Conservation (phyloP, 37 sponge, comb jelly and placozoan genomes). For the Corticium candelabrum region DNA sequence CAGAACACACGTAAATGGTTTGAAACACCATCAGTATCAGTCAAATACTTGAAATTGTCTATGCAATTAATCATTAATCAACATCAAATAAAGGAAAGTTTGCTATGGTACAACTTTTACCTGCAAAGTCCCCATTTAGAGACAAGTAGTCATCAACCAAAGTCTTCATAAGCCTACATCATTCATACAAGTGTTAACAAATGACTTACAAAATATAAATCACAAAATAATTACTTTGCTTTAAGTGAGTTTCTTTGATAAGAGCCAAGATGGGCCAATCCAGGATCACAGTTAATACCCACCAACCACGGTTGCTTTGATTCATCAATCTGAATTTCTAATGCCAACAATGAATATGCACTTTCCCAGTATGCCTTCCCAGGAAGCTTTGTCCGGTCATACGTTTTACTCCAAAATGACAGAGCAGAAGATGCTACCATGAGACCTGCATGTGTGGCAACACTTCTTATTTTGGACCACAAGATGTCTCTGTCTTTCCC, state of each 20-base stretch:
- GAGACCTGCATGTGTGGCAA: neutral
- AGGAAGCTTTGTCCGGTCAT: neutral
- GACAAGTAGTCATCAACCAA: neutral
- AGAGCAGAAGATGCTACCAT: neutral
- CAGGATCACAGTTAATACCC: neutral
- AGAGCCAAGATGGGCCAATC: neutral
- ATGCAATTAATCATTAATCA: neutral
- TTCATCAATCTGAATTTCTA: neutral
- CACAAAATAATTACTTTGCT: neutral
- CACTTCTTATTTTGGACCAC: neutral
- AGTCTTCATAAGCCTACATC: neutral
- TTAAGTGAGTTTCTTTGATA: neutral
- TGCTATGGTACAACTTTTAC: neutral
- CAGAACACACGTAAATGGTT: neutral
- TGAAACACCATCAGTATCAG: neutral
- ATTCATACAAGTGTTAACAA: neutral
- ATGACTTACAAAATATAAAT: neutral
- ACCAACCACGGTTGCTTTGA: neutral
- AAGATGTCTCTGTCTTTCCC: neutral
- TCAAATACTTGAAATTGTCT: neutral
- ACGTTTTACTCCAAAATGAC: neutral
- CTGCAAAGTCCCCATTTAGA: neutral
- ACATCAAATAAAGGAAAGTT: neutral
- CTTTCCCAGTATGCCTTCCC: neutral
- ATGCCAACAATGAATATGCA: neutral